Conservation (phyloP, 2,888 invertebrate species). For the Sinelater perroti region DNA sequence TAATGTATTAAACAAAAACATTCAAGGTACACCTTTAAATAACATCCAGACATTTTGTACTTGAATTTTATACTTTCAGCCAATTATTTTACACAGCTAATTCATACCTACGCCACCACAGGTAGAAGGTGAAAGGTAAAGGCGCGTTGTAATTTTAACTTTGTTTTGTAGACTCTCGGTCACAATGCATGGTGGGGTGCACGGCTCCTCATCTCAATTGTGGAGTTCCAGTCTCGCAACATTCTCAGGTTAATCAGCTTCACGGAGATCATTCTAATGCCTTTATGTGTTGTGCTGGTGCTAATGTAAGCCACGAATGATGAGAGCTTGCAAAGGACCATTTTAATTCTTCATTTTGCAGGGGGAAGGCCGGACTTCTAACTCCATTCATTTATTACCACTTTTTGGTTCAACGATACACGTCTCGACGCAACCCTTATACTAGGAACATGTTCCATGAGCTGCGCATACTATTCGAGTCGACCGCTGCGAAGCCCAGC, state of each 20-base stretch:
- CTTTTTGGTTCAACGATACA: conserved; percentile 90
- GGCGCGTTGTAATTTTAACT: too few species aligned
- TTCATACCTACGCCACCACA: too few species aligned
- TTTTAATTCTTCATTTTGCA: conserved; percentile 63
- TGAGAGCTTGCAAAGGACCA: too few species aligned
- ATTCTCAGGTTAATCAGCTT: conserved; percentile 91
- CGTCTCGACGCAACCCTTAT: conserved; percentile 95
- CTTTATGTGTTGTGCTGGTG: conserved; percentile 79
- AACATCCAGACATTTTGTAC: too few species aligned
- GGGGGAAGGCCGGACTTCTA: conserved; percentile 88
- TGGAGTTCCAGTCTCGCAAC: conserved; percentile 90
- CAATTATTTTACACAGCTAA: too few species aligned
- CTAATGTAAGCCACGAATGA: conserved; percentile 76
- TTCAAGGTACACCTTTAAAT: too few species aligned
- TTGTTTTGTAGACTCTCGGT: conserved; percentile 84
- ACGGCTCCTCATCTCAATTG: conserved; percentile 83
- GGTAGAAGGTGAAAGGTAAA: too few species aligned
- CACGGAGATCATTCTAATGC: conserved; percentile 92
- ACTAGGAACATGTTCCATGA: conserved; percentile 93
- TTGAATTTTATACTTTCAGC: too few species aligned
- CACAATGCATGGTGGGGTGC: conserved; percentile 92
- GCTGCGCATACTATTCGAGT: conserved; percentile 77
- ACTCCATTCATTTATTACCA: conserved; percentile 98
- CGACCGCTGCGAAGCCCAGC: conserved; percentile 71
- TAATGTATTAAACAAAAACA: too few species aligned